These are phyloP conservation scores for Sinotaia quadrata DNA, from an alignment of 2,888 invertebrate genomes.

Conservation along the genomic window DNA sequence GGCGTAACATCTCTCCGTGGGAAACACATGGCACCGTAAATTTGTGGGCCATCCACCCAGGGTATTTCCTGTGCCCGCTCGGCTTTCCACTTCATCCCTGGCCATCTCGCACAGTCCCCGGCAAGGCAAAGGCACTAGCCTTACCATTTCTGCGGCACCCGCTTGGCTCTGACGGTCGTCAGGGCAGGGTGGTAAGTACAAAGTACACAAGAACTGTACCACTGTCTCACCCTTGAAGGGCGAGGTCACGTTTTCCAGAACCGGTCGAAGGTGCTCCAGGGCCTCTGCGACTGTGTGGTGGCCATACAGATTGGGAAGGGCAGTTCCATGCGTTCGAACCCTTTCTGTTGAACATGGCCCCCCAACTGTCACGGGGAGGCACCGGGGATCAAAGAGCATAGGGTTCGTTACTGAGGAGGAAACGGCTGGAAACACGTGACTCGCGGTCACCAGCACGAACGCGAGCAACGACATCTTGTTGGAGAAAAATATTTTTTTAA, in stretches of 20 bases:
- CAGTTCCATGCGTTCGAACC: slow-evolving; percentile 7
- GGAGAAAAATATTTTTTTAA: too few species aligned
- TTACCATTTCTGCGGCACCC: not conserved
- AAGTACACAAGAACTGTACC: slow-evolving; percentile 22
- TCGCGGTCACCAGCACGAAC: too few species aligned
- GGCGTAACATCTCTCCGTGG: slow-evolving; percentile 20
- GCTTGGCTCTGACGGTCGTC: not conserved
- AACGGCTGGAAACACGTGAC: too few species aligned
- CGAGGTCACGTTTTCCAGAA: slow-evolving; percentile 4
- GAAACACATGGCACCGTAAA: slow-evolving; percentile 25
- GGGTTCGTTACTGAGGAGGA: not conserved
- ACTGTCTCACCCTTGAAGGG: slow-evolving; percentile 1
- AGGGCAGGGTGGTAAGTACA: slow-evolving; percentile 24
- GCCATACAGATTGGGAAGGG: slow-evolving; percentile 30
- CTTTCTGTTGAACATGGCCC: slow-evolving; percentile 4
- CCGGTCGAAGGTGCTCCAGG: not conserved
- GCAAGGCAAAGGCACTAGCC: slow-evolving; percentile 11
- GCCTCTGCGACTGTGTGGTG: slow-evolving; percentile 18
- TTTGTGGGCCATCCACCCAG: slow-evolving; percentile 7
- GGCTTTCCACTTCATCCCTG: slow-evolving; percentile 9
- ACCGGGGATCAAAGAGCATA: not conserved
- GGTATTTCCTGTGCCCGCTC: not conserved
- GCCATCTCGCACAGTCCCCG: slow-evolving; percentile 26
- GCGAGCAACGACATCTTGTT: too few species aligned
- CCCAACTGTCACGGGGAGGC: not conserved